Evolutionary conservation across 2,888 invertebrate genomes (phyloP).

Genomic region (Frankliniella fusca): DNA sequence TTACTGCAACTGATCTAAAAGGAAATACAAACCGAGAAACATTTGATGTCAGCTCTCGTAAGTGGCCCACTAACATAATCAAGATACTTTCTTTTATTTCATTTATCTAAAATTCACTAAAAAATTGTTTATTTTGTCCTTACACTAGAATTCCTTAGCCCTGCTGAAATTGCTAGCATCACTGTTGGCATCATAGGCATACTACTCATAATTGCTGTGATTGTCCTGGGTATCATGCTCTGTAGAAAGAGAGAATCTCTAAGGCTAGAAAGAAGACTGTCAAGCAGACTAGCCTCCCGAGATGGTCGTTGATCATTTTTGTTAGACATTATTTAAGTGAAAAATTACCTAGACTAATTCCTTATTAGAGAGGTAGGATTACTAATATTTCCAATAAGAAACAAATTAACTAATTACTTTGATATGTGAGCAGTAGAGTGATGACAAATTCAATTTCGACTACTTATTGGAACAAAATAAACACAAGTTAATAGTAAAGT

Average conservation of each 20-base stretch:
- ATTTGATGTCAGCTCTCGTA: slow-evolving; percentile 58
- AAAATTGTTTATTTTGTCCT: slow-evolving; percentile 44
- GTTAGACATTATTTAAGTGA: no score
- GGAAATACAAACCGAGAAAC: slow-evolving; percentile 62
- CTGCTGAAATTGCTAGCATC: slow-evolving; percentile 64
- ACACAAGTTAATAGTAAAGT: neutral
- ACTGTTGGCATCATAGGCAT: slow-evolving; percentile 62
- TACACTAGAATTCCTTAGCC: slow-evolving; percentile 50
- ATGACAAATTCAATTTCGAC: no score
- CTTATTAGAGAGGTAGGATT: neutral
- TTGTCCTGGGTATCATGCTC: slow-evolving; percentile 57
- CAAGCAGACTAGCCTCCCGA: neutral
- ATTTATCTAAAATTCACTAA: slow-evolving; percentile 52
- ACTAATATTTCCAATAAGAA: slow-evolving; percentile 6
- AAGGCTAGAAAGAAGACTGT: slow-evolving; percentile 50
- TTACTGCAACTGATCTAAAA: slow-evolving; percentile 63
- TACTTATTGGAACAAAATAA: no score
- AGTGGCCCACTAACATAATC: slow-evolving; percentile 31
- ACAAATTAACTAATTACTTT: neutral
- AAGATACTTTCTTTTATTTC: no score
- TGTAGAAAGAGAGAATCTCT: slow-evolving; percentile 55
- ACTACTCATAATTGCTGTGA: slow-evolving; percentile 57
- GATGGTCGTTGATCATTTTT: neutral
- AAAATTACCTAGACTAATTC: neutral
- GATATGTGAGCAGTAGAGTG: no score